These are phyloP conservation scores for Sinhomidia bicolor DNA, from an alignment of 2,888 invertebrate genomes.

Conservation along the genomic window DNA sequence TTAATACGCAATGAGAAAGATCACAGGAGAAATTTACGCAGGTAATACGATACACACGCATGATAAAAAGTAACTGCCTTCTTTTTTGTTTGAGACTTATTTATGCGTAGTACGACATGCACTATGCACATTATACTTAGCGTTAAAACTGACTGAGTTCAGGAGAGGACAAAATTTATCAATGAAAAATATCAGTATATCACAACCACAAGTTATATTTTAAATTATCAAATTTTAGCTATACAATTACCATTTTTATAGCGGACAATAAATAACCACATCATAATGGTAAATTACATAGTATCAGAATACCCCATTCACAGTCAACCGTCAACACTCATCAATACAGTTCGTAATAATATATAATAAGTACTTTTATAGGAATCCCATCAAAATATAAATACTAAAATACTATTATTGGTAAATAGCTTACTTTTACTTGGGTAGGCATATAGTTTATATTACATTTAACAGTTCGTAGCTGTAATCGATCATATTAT, in stretches of 20 bases:
- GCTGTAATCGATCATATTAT: too few species aligned
- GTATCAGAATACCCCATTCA: slow-evolving; percentile 2
- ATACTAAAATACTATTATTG: neutral
- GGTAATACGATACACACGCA: neutral
- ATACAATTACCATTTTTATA: neutral
- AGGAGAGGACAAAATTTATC: neutral
- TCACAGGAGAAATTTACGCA: slow-evolving; percentile 21
- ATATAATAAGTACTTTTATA: neutral
- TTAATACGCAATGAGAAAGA: slow-evolving; percentile 3
- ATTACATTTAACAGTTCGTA: too few species aligned
- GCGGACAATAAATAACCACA: neutral
- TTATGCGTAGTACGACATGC: too few species aligned
- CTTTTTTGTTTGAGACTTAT: slow-evolving; percentile 35
- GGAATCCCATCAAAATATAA: neutral
- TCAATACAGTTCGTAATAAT: too few species aligned
- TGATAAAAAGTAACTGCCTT: neutral
- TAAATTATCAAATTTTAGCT: too few species aligned
- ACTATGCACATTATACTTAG: neutral
- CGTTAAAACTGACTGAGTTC: neutral
- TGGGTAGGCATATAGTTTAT: too few species aligned
- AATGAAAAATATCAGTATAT: slow-evolving; percentile 9
- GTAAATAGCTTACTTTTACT: too few species aligned
- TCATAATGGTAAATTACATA: neutral
- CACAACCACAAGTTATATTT: slow-evolving; percentile 19
- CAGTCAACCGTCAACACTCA: too few species aligned